These are phyloP conservation scores for Fulmarus glacialis DNA, from an alignment of 2,113 vertebrate species.

Conservation along the genomic window DNA sequence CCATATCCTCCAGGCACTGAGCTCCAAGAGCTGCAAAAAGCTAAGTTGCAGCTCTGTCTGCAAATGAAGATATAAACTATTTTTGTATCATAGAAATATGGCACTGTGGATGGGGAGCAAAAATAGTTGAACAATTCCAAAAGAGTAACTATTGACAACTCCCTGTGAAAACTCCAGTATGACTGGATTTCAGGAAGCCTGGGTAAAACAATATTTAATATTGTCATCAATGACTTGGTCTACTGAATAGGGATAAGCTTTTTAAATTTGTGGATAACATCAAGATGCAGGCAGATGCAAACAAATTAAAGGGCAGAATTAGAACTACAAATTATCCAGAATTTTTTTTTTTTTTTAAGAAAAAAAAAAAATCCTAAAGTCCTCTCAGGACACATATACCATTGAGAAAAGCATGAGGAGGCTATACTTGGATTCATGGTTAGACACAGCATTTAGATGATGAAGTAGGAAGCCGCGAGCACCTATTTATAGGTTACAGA, in stretches of 20 bases:
- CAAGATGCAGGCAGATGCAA: background rate
- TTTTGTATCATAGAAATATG: background rate
- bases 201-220: background rate
- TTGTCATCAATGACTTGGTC: background rate
- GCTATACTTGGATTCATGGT: background rate
- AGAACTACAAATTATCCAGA: background rate
- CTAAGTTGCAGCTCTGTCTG: background rate
- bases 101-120: background rate
- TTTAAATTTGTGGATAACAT: background rate
- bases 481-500: background rate
- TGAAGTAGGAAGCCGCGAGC: background rate
- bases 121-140: background rate
- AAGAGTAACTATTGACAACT: background rate
- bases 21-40: background rate
- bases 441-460: background rate
- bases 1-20: background rate
- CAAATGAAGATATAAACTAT: background rate
- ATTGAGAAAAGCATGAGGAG: background rate
- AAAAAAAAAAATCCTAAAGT: background rate
- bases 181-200: background rate
- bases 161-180: background rate
- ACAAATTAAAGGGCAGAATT: background rate
- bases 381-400: fast-evolving
- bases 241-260: background rate
- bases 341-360: background rate